Base-by-base conservation (phyloP, 2,797 vertebrate genomes). In the Gallinago stenura region DNA sequence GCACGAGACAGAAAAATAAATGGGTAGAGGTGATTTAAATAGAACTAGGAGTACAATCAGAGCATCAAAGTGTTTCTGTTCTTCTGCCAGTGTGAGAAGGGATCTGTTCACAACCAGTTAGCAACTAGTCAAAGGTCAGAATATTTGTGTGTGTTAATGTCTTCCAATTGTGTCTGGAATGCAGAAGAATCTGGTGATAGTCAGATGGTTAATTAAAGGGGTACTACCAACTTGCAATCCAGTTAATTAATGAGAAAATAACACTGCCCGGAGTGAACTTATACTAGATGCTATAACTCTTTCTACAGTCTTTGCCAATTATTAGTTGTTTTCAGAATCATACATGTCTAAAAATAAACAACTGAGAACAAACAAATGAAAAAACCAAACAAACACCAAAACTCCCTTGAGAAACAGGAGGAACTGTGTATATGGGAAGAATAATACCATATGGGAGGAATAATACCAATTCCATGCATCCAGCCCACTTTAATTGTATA, bases 171-270 rank as follows among this genome's bases (percentile, higher is more conserved):
- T 41, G 30, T 71, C 43, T 0, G 0, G 73, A 90, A 82, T 72
- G 73, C 66, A 84, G 48, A 79, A 75, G 70, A 69, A 79, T 58
- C 45, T 73, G 39, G n/a, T 88, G 83, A 35, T 62, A 88, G 73
- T 91, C 73, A 76, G 87, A 54, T 83, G 62, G 50, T 79, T 91
- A n/a, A 81, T 89, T 88, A 70, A 73, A 86, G 45, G 79, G 73
- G 72, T 53, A 64, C 64, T 93, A 56, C 56, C 68, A 62, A 70
- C 62, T 86, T 87, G 69, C 70, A 62, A 11, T 79, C 66, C 64
- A 84, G 43, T 86, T 96, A 41, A 68, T 93, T 79, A 82, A 46
- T 37, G 79, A 45, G 43, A 83, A 91, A 66, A 86, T 39, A 87
- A 37, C 37, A 12, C 30, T 90, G 58, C 30, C 73, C 72, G 24